Conservation (phyloP, 2,888 invertebrate genomes). For the Acanthosepion lycidas region DNA sequence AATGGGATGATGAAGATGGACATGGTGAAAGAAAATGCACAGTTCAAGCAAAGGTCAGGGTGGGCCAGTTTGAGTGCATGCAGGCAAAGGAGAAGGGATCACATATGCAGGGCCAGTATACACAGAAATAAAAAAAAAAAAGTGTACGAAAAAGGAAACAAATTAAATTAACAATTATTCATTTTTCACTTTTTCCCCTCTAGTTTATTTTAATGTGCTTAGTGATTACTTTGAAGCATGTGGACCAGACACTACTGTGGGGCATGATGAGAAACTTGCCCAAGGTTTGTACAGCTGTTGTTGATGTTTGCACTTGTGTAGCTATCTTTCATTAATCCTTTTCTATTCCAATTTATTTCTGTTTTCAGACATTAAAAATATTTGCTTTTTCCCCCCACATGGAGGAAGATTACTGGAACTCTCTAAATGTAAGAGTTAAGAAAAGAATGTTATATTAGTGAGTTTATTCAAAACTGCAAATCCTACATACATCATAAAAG, state of each 20-base stretch:
- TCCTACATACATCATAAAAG: too few species aligned
- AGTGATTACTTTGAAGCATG: constrained; percentile 9
- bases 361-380: background rate
- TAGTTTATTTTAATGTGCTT: background rate
- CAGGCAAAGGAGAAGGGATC: background rate
- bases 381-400: background rate
- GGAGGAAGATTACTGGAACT: too few species aligned
- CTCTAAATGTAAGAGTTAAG: too few species aligned
- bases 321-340: constrained; percentile 4
- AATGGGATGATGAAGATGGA: background rate
- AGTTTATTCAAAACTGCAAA: too few species aligned
- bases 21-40: background rate
- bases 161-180: constrained; percentile 21
- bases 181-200: too few species aligned
- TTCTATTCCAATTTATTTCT: constrained; percentile 2
- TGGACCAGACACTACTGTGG: background rate
- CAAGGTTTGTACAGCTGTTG: constrained; percentile 6
- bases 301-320: background rate
- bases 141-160: background rate
- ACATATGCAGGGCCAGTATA: background rate
- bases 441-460: too few species aligned
- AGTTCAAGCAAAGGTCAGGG: background rate
- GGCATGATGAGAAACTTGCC: constrained; percentile 20
- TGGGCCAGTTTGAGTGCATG: background rate
- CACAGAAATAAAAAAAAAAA: background rate